phyloP scores from a whole-genome alignment of 2,797 vertebrate genomes.

The Poecilia velifera region DNA sequence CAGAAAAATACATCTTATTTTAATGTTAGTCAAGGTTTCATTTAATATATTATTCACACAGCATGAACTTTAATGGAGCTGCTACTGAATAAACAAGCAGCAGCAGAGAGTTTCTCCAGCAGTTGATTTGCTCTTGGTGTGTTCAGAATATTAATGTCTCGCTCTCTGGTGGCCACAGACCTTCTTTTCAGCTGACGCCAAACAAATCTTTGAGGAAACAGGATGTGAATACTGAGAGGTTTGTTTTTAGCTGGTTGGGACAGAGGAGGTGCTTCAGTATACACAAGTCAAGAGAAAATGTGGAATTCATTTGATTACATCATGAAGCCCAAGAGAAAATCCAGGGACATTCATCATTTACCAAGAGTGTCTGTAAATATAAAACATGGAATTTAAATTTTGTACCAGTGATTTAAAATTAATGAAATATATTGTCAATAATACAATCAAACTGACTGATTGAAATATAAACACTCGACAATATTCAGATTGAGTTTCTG shows the following conservation, averaged over 20 bases:
- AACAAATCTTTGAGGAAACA: conserved; percentile 7
- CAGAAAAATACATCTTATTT: not conserved
- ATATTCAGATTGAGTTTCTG: not conserved
- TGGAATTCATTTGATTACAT: not conserved
- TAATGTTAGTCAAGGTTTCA: not conserved
- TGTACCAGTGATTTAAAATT: not conserved
- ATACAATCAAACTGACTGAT: not conserved
- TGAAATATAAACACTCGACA: not conserved
- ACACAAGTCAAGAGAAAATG: not conserved
- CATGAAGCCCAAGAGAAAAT: not conserved
- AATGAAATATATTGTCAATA: not conserved
- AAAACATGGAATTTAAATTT: not conserved
- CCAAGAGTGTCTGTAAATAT: not conserved
- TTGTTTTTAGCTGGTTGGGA: not conserved
- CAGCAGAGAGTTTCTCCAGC: conserved; percentile 53
- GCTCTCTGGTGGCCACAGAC: conserved; percentile 60
- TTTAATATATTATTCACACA: not conserved
- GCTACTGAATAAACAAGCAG: not conserved
- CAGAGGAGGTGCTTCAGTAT: not conserved
- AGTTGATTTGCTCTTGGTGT: conserved; percentile 48
- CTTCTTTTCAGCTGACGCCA: conserved; percentile 29
- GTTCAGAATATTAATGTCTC: conserved; percentile 64
- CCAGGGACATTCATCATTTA: not conserved
- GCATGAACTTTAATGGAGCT: not conserved
- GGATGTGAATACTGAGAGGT: not conserved